A percentile compares a stretch with the other conserved stretches of the same genome.
These are phyloP conservation scores for Cinara cedri DNA, from an alignment of 2,888 invertebrate species.

Conservation along the genomic window DNA sequence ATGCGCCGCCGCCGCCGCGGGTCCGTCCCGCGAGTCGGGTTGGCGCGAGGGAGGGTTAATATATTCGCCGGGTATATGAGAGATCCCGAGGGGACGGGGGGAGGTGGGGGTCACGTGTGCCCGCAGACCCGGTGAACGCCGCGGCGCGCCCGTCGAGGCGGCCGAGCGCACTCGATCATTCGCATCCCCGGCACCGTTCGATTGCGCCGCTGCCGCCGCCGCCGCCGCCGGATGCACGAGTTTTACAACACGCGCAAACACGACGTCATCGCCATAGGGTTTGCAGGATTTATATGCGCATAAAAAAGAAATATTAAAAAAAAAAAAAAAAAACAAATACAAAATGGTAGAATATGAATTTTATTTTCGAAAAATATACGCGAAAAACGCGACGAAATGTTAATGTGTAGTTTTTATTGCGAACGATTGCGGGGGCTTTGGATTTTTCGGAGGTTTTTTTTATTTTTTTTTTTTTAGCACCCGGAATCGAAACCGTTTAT, in stretches of 20 bases:
- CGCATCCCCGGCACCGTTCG: conserved; percentile 40
- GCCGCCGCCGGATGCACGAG: background rate
- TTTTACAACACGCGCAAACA: conserved; percentile 13
- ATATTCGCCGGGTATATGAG: conserved; percentile 28
- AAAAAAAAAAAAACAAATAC: too few relatives aligned
- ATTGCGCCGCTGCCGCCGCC: conserved; percentile 6
- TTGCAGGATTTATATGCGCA: background rate
- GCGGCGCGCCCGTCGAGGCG: conserved; percentile 4
- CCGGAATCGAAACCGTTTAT: too few relatives aligned
- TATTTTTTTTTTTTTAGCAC: too few relatives aligned
- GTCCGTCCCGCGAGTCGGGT: background rate
- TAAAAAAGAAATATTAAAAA: too few relatives aligned
- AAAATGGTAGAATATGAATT: too few relatives aligned
- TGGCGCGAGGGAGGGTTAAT: conserved; percentile 36
- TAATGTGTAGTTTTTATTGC: too few relatives aligned
- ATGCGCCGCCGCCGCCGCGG: background rate
- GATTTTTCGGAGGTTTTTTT: too few relatives aligned
- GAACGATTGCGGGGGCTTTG: too few relatives aligned
- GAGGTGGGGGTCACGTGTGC: too few relatives aligned
- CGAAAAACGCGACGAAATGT: too few relatives aligned
- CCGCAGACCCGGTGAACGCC: too few relatives aligned
- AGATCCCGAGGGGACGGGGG: conserved; percentile 37
- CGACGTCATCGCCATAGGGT: background rate
- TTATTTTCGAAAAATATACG: too few relatives aligned
- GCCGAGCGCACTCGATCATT: conserved; percentile 56